These are phyloP conservation scores for Epinotia bilunana DNA, from an alignment of 2,888 invertebrate genomes.

Conservation along the genomic window DNA sequence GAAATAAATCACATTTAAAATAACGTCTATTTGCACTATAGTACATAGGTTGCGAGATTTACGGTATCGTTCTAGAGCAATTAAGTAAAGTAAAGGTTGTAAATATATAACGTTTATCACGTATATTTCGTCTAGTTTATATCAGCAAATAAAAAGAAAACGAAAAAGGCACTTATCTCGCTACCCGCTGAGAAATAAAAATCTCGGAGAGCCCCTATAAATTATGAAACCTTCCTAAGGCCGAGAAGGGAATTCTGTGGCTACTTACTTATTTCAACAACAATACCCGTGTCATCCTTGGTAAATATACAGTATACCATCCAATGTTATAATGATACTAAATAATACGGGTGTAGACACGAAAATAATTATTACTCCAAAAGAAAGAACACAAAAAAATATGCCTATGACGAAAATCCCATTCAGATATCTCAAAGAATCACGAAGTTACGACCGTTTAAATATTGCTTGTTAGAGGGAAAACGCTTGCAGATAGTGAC, in stretches of 20 bases:
- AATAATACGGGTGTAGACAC: no score
- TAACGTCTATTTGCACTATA: background rate
- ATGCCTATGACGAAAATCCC: no score
- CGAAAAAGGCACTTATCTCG: constrained; percentile 43
- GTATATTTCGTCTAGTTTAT: constrained; percentile 39
- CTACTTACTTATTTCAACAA: constrained; percentile 41
- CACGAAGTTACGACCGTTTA: no score
- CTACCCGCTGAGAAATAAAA: constrained; percentile 40
- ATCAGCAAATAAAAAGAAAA: constrained; percentile 43
- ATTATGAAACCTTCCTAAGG: constrained; percentile 44
- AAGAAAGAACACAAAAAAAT: no score
- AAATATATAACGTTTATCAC: constrained; percentile 27
- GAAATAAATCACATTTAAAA: constrained; percentile 25
- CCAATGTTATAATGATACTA: constrained; percentile 13
- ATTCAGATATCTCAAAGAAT: no score
- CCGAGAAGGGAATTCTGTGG: constrained; percentile 36
- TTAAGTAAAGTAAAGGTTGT: constrained; percentile 19
- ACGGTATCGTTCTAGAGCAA: constrained; percentile 17
- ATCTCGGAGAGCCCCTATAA: constrained; percentile 43
- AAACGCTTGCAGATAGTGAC: no score
- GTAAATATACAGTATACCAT: constrained; percentile 4
- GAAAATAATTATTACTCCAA: no score
- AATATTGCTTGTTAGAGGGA: no score
- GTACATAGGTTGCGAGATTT: constrained; percentile 10
- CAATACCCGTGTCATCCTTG: constrained; percentile 25